Conservation (phyloP, 2,888 invertebrate species). For the Sclerodermus sp. region DNA sequence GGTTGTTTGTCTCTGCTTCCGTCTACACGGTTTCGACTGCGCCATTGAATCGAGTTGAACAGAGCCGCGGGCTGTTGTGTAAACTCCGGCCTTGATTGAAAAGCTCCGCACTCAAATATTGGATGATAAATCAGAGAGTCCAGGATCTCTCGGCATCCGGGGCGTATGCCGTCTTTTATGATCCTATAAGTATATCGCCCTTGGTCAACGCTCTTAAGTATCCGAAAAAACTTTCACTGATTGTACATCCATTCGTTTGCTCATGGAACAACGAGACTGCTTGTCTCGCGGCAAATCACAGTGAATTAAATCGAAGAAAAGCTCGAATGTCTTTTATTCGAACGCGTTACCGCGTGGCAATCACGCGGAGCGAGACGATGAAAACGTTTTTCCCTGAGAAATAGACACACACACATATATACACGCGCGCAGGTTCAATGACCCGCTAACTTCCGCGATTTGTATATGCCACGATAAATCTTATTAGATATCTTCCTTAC, state of each 20-base stretch:
- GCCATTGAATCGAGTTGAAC: constrained; percentile 44
- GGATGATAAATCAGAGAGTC: constrained; percentile 50
- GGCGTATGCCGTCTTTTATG: constrained; percentile 24
- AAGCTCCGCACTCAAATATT: constrained; percentile 55
- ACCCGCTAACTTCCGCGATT: no score
- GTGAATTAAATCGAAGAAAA: no score
- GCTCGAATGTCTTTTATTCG: no score
- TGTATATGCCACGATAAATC: not conserved
- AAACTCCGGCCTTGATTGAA: constrained; percentile 54
- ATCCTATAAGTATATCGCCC: constrained; percentile 11
- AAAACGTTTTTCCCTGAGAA: no score
- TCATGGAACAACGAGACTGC: no score
- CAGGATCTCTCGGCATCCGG: constrained; percentile 23
- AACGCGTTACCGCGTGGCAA: no score
- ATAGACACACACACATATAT: no score
- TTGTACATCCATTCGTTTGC: no score
- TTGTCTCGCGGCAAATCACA: no score
- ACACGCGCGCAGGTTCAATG: no score
- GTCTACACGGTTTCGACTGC: constrained; percentile 41
- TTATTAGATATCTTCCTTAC: not conserved
- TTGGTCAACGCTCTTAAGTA: constrained; percentile 1
- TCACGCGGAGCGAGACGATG: no score
- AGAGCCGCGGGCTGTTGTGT: constrained; percentile 52
- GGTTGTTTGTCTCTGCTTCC: constrained; percentile 49
- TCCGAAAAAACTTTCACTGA: not conserved